phyloP scores from a whole-genome alignment of 2,113 vertebrate genomes.

The Micronycteris hirsuta region DNA sequence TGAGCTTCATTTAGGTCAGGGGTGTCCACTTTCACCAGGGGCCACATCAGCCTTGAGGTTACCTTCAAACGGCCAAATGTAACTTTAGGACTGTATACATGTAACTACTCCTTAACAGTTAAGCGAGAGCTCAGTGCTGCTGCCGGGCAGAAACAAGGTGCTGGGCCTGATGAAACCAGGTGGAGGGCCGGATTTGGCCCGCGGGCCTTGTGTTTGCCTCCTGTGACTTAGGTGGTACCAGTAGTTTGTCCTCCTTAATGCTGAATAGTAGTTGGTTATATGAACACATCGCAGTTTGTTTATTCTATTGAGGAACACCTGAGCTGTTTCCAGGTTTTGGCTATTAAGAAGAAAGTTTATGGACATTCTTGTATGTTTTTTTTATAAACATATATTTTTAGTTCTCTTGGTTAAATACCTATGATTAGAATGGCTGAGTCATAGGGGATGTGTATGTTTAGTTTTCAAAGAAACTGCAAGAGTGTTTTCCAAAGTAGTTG shows the following conservation, averaged over 20 bases:
- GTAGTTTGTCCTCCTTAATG: not conserved
- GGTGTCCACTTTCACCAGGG: too few relatives aligned
- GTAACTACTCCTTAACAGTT: too few relatives aligned
- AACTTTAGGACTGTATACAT: too few relatives aligned
- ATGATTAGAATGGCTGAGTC: not conserved
- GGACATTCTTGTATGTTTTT: not conserved
- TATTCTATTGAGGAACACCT: not conserved
- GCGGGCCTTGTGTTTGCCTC: too few relatives aligned
- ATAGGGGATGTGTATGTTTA: not conserved
- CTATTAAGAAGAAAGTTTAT: not conserved
- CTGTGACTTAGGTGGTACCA: too few relatives aligned
- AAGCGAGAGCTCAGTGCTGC: too few relatives aligned
- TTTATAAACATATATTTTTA: not conserved
- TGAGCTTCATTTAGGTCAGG: not conserved
- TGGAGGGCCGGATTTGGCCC: too few relatives aligned
- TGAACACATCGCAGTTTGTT: not conserved
- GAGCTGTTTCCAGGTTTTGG: not conserved
- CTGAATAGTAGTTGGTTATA: not conserved
- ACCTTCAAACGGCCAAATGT: too few relatives aligned
- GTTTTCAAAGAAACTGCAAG: not conserved
- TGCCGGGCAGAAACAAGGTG: too few relatives aligned
- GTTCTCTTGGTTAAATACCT: not conserved
- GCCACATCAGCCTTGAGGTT: too few relatives aligned
- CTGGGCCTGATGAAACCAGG: too few relatives aligned
- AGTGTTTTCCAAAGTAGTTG: not conserved